Evolutionary conservation across 2,797 vertebrate genomes (phyloP), one percentile per base, ranked within the genome.

Genomic region (Lemur catta): DNA sequence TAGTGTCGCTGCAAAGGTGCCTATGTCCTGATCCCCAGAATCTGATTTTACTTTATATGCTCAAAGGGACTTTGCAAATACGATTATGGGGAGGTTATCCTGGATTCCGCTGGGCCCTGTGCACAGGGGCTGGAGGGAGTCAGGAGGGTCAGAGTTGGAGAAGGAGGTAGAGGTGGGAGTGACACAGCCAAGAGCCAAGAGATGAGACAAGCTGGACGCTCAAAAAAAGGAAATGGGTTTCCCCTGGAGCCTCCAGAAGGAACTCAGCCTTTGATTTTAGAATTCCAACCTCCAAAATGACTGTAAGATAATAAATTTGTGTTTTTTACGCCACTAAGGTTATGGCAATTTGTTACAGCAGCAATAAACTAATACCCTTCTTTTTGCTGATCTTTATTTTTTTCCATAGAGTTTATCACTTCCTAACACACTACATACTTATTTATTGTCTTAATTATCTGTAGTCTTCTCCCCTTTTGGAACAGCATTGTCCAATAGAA

Each of bases 231-330:
- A 28, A 28, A 33, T n/a, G 33, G 26, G n/a, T 94, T 35, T 18
- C 81, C 48, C 69, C 59, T 46, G 20, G 69, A 61, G 65, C 28
- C 50, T 86, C 59, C 52, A 63, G 59, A 18, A 63, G 55, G 30
- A 59, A 35, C 48, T 26, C 50, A 20, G 48, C 18, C 35, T 92
- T 81, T 74, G 26, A 59, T 78, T 85, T 80, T 57, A 92, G 61
- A 84, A n/a, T 91, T 74, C n/a, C 55, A 63, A 84, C 55, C 78
- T 84, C 90, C 30, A 52, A 38, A 90, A 69, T 61, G 30, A 63
- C 52, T 91, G 11, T 59, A 84, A 84, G 35, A 52, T 61, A 93
- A 87, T 90, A 93, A 85, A 96, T 46, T 17, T 61, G 48, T 74
- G 57, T 13, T 4, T 82, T 55, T 65, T 24, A 57, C 90, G 15